Conservation (phyloP, 2,888 invertebrate genomes). For the Platycheirus rosarum region DNA sequence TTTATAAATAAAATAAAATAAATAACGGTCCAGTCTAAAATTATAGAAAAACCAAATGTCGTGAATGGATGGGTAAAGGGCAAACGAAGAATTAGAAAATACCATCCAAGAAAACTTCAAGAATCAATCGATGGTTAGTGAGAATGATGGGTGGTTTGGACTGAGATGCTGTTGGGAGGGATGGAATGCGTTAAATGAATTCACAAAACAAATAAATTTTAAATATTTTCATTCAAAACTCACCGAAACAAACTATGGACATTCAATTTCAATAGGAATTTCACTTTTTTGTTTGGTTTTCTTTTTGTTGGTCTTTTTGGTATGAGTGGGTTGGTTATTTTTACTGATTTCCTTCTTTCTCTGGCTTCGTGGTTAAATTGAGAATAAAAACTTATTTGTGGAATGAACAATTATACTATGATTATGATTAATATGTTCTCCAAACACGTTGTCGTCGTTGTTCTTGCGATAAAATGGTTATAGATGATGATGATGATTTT, state of each 20-base stretch:
- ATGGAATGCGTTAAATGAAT: constrained; percentile 49
- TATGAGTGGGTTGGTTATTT: constrained; percentile 9
- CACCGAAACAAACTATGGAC: constrained; percentile 67
- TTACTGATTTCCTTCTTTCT: not conserved
- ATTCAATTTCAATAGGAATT: constrained; percentile 57
- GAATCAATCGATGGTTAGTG: not conserved
- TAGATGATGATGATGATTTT: not conserved
- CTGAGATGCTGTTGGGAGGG: constrained; percentile 12
- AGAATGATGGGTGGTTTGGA: constrained; percentile 1
- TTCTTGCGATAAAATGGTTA: constrained; percentile 18
- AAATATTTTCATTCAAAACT: constrained; percentile 19
- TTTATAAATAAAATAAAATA: constrained; percentile 18
- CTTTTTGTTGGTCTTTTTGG: not conserved
- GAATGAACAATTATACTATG: constrained; percentile 39
- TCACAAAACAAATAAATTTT: constrained; percentile 17
- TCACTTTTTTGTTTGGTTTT: constrained; percentile 1
- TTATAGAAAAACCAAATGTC: constrained; percentile 29
- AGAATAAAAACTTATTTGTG: not conserved
- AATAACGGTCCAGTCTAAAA: constrained; percentile 57
- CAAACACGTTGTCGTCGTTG: constrained; percentile 20
- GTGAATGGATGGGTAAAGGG: constrained; percentile 38
- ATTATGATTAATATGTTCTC: constrained; percentile 17
- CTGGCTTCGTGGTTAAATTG: not conserved
- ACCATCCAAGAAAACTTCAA: not conserved
- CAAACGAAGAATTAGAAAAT: constrained; percentile 35